Evolutionary conservation across 1,140 invertebrate genomes (phyloP), one percentile per base, ranked within the genome.

Genomic region (Agrilus planipennis): DNA sequence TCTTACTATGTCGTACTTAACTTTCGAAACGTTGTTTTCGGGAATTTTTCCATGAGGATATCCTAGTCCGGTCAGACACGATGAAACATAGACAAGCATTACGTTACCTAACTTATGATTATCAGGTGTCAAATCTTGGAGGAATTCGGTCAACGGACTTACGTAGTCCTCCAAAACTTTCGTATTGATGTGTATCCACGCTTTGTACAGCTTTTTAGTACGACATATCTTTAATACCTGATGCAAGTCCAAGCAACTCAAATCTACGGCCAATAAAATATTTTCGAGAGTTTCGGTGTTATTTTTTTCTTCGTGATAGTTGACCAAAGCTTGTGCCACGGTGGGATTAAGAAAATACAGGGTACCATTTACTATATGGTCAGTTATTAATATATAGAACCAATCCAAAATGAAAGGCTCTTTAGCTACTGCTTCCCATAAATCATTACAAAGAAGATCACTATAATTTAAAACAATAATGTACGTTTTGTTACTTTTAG

Each of bases 21-120:
- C 81, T 48, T 72, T 77, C 23, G 76, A 70, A 18, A 76, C 68
- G 40, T 76, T 66, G 48, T 85, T 76, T 6, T 67, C 63, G 2
- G 84, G 78, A 47, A 96, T 78, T 53, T 87, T 75, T 10, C 91
- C 89, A 27, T 76, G 76, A 2, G 88, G 92, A 69, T 92, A 96
- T 2, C 82, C 82, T 41, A 89, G 70, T 2, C 93, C 94, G 15
- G 86, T 84, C 47, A 99, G 69, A 59, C 92, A 96, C 55, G 91
- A 93, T 39, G 89, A 92, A 27, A 84, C 73, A 57, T 94, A 96
- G 9, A 98, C 83, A 36, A 99, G 63, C 39, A 98, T 66, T 51
- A 90, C 89, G 53, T 93, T 93, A 12, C 93, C 94, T 15, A 89
- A 61, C 36, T 45, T 67, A 29, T 68, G 66, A 51, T 64, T 68